Evolutionary conservation across 2,797 vertebrate species (phyloP), one percentile per base, ranked within the genome.

Genomic region (Rhabdomys pumilio): DNA sequence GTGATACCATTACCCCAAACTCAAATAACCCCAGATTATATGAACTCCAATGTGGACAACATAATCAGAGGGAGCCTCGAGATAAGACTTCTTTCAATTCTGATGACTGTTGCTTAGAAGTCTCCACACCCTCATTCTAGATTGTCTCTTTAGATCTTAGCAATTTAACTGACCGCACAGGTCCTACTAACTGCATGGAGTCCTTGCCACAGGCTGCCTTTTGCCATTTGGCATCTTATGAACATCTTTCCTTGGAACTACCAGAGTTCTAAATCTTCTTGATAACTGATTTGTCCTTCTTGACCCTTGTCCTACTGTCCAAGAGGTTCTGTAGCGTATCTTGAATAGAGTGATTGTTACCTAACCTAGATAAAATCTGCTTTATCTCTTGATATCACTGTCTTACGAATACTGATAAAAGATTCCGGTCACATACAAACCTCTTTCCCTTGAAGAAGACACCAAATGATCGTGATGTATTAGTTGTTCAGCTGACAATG

Each of bases 381-480:
- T 65, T 1, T 63, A 76, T 86, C 29, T 79, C 47, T 89, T 76
- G 44, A 65, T 73, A 29, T 12, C 29, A 44, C 41, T 69, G 80
- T 15, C 50, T 84, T 80, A 73, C 44, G 34, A 76, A 59, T 72
- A 41, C 94, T 8, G 73, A 11, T 93, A 82, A 31, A 31, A 55
- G 24, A 89, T 94, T 95, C 82, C 73, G 61, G 53, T 47, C 90
- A 92, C 8, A 19, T 79, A 79, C n/a, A 90, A 93, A 38, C 59
- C 59, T 94, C 50, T 41, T 79, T 96, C 38, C 47, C 3, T 15
- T 75, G 76, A 80, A 91, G 24, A 6, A 63, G 94, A n/a, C 47
- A 81, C 59, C 47, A 90, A 87, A 75, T 94, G 89, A 95, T 86
- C 93, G 55, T 90, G 80, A 44, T 91, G 65, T 91, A 31, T 93